Evolutionary conservation across 1,140 invertebrate genomes (phyloP).

Genomic region (Trypoxylus dichotomus): DNA sequence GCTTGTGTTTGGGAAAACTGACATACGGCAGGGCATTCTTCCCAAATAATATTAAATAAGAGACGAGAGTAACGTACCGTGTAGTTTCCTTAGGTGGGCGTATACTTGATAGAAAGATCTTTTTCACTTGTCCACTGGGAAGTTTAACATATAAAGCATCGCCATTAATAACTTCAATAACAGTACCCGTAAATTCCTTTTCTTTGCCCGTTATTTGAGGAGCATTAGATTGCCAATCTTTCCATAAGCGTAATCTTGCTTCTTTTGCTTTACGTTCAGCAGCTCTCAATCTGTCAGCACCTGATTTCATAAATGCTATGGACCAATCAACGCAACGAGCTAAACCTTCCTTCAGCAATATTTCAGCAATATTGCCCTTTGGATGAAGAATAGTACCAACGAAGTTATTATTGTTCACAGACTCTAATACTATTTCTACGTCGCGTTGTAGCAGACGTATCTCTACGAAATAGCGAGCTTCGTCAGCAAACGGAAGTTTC

Average conservation of each 20-base stretch:
- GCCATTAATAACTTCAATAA: conserved; percentile 91
- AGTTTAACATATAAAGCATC: conserved; percentile 89
- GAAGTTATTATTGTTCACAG: conserved; percentile 89
- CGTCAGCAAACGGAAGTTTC: conserved; percentile 69
- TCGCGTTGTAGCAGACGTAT: conserved; percentile 88
- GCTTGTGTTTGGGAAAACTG: too few relatives aligned
- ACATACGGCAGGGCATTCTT: too few relatives aligned
- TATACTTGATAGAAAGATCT: conserved; percentile 95
- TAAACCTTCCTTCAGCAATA: conserved; percentile 77
- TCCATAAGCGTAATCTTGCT: conserved; percentile 78
- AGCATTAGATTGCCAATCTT: conserved; percentile 72
- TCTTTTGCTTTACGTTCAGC: conserved; percentile 89
- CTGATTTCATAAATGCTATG: conserved; percentile 81
- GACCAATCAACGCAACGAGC: conserved; percentile 98
- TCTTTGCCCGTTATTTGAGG: conserved; percentile 74
- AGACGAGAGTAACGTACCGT: conserved; percentile 40
- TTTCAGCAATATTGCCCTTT: conserved; percentile 92
- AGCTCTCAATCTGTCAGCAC: conserved; percentile 77
- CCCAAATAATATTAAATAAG: too few relatives aligned
- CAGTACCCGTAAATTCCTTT: conserved; percentile 82
- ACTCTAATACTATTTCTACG: conserved; percentile 89
- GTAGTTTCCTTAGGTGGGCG: conserved; percentile 80
- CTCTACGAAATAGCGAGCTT: conserved; percentile 91
- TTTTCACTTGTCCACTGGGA: conserved; percentile 77
- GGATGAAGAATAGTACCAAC: conserved; percentile 95